Base-by-base conservation (phyloP, 2,888 invertebrate species). In the Argynnis bischoffii region DNA sequence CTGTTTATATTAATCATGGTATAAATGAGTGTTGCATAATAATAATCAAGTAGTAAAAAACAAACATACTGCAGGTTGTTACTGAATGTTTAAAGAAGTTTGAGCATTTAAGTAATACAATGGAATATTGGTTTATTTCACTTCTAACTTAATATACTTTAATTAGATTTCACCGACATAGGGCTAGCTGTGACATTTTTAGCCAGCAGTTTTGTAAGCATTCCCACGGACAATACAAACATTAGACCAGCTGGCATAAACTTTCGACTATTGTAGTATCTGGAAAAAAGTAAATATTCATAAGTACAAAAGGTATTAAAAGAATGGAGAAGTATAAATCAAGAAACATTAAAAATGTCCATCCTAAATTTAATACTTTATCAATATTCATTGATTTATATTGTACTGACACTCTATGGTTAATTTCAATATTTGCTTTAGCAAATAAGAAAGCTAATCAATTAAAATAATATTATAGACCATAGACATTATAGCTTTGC, bases 181-280 rank as follows among this genome's bases (percentile, higher is more conserved):
- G 86, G 75, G 55, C 73, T 75, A 13, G 81, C 76, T 1, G 86
- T 88, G 6, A 93, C 88, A 59, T 94, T 93, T 74, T 91, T 94
- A 0, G 93, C 74, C 11, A 93, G 80, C 64, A 94, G 84, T 75
- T 93, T 92, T 1, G 88, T 89, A 2, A 95, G 81, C 90, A 95
- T 95, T 8, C 93, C 95, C 4, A 95, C 89, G 0, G 95, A 96
- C 18, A 96, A 81, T 31, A 93, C 79, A 75, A 95, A 95, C 50
- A 99, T 95, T 41, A 98, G 84, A 73, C 99, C 99, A 26, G 99
- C 98, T 15, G 99, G 99, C 98, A 99, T 99, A 74, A 99, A 94
- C 93, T 99, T 99, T 64, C 97, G 96, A 63, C 96, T 94, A 79
- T 95, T 96, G 84, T 96, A 95, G 83, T 94, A 97, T 66, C 95